phyloP scores from a whole-genome alignment of 1,140 invertebrate species.

The Panagrolaimus sp. region DNA sequence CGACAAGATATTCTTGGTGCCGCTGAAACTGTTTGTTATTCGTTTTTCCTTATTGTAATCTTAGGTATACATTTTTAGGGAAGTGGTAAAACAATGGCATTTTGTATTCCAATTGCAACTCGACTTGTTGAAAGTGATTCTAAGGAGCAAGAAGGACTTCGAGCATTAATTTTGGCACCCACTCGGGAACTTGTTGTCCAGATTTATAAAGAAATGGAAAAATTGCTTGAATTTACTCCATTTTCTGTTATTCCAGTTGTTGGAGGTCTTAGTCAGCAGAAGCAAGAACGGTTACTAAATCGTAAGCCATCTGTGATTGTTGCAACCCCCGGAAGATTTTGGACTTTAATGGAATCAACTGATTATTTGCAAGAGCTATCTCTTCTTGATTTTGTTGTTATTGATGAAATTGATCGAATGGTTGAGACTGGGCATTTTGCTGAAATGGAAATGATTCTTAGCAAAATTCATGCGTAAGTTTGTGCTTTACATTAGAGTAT shows the following conservation, averaged over 20 bases:
- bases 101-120: conserved; percentile 82
- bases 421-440: conserved; percentile 90
- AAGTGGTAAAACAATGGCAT: conserved; percentile 93
- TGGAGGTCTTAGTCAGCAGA: conserved; percentile 62
- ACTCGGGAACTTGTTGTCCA: conserved; percentile 91
- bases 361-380: conserved; percentile 58
- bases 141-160: background rate
- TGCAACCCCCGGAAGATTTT: conserved; percentile 86
- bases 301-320: conserved; percentile 83
- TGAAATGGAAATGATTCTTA: conserved; percentile 76
- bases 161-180: conserved; percentile 79
- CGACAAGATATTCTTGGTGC: conserved; percentile 82
- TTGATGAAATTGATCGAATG: conserved; percentile 98
- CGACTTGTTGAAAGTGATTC: conserved; percentile 64
- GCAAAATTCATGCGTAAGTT: conserved; percentile 70
- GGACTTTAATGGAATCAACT: conserved; percentile 68
- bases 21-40: conserved; percentile 70
- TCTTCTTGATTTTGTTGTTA: conserved; percentile 71
- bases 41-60: conserved; percentile 12
- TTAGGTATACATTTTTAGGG: conserved; percentile 64
- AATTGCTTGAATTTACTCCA: conserved; percentile 18
- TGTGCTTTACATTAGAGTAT: background rate
- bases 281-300: conserved; percentile 78
- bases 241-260: conserved; percentile 29
- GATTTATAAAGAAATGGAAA: conserved; percentile 61